Conservation (phyloP, 2,113 vertebrate genomes). For the Arothron firmamentum region DNA sequence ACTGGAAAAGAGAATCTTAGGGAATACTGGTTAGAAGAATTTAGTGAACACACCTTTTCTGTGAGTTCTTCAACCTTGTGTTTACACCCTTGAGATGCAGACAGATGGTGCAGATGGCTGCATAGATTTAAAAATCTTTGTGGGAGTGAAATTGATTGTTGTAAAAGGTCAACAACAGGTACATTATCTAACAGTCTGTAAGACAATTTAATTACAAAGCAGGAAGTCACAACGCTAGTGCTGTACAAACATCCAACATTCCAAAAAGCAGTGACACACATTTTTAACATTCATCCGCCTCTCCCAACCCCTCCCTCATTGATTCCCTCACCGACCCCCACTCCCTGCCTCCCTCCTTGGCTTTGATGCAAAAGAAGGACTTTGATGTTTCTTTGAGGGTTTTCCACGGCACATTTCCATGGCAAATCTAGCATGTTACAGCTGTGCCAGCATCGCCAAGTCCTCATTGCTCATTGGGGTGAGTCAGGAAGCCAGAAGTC, state of each 20-base stretch:
- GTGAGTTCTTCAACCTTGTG: background rate
- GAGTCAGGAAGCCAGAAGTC: conserved; percentile 57
- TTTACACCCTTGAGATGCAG: background rate
- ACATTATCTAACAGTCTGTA: no score
- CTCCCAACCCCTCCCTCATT: background rate
- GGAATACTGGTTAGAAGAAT: background rate
- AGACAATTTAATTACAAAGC: no score
- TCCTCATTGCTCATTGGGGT: conserved; percentile 44
- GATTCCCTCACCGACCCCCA: background rate
- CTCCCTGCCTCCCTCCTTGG: conserved; percentile 5
- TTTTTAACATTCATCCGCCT: background rate
- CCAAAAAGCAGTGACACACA: background rate
- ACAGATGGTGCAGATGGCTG: background rate
- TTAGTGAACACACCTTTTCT: background rate
- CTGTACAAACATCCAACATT: background rate
- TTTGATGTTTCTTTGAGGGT: conserved; percentile 59
- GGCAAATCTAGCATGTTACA: conserved; percentile 57
- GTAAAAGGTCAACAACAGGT: no score
- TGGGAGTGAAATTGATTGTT: no score
- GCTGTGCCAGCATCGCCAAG: conserved; percentile 31
- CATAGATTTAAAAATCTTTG: background rate
- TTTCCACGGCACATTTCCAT: conserved; percentile 59
- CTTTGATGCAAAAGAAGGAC: conserved; percentile 37
- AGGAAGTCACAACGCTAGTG: no score
- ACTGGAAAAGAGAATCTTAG: background rate